Evolutionary conservation across 2,888 invertebrate genomes (phyloP), one percentile per base, ranked within the genome.

Genomic region (Apamea anceps): DNA sequence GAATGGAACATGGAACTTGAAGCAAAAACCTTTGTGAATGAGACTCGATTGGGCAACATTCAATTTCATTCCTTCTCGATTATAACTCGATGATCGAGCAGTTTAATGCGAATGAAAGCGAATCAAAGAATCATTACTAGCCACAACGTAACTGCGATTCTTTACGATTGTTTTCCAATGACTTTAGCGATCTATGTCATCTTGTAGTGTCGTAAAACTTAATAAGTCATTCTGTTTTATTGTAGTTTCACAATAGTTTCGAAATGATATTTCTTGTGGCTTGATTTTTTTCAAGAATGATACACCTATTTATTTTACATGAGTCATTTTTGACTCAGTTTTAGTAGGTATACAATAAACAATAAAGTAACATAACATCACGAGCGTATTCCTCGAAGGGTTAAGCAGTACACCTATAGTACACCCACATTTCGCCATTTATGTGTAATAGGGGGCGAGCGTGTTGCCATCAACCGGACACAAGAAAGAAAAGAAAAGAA

Each of bases 21-120:
- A 72, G 62, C 74, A 85, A 87, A 85, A 84, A 82, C 60, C 12
- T 63, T 71, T 63, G 51, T 87, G 75, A 87, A 84, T 82, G 63
- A 79, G 77, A 78, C 67, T n/a, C 62, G 77, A 75, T 85, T 81
- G 48, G 60, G 71, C 77, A 83, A 75, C 62, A 62, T 77, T 81
- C 62, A 74, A 79, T 86, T 77, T 86, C 66, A 75, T 75, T 80
- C 77, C 76, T 77, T 71, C 67, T 67, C 77, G 77, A 88, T 86
- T 81, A 74, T 75, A 57, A 68, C 48, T 70, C 70, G 87, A 84
- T 87, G 84, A 83, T 76, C 62, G 42, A 72, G 72, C 74, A 57
- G 54, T 75, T 84, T 76, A 79, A 72, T 42, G 60, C 72, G 70
- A 85, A 87, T 75, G 87, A 87, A 85, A 87, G 89, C 84, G 80